A percentile compares a stretch with the other conserved stretches of the same genome.
These are phyloP conservation scores for Eurystomus glaucurus DNA, from an alignment of 2,797 vertebrate species.

Conservation along the genomic window DNA sequence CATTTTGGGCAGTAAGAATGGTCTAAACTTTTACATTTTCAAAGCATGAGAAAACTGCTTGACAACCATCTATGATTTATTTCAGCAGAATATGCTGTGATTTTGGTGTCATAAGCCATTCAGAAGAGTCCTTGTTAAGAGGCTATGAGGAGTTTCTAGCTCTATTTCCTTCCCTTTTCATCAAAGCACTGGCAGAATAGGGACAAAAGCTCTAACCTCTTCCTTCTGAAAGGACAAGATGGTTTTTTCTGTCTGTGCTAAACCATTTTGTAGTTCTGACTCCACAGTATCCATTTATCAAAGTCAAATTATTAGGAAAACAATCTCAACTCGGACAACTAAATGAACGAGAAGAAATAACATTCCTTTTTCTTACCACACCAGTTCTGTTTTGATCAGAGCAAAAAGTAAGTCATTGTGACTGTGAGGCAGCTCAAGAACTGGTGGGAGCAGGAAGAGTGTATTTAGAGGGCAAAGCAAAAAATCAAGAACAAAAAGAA, in stretches of 20 bases:
- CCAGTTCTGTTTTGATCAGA: background rate
- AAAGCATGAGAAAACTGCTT: background rate
- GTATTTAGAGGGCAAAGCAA: background rate
- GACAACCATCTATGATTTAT: background rate
- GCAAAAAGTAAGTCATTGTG: background rate
- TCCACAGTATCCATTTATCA: background rate
- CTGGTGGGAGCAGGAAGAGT: background rate
- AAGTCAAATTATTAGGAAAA: slow-evolving; percentile 34
- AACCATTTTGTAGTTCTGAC: background rate
- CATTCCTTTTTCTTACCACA: background rate
- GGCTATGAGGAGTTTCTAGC: background rate
- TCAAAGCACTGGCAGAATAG: background rate
- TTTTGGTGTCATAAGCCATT: background rate
- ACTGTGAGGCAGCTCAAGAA: background rate
- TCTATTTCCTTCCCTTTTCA: background rate
- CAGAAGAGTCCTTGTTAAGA: background rate
- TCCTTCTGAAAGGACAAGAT: background rate
- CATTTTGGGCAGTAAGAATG: background rate
- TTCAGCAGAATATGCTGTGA: background rate
- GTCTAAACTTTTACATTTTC: background rate
- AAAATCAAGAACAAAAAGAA: background rate
- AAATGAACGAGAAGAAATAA: background rate
- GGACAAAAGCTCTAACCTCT: background rate
- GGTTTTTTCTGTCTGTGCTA: background rate
- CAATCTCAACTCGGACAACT: background rate